Evolutionary conservation across 2,797 vertebrate species (phyloP), one percentile per base, ranked within the genome.

Genomic region (Pangasius macronema): DNA sequence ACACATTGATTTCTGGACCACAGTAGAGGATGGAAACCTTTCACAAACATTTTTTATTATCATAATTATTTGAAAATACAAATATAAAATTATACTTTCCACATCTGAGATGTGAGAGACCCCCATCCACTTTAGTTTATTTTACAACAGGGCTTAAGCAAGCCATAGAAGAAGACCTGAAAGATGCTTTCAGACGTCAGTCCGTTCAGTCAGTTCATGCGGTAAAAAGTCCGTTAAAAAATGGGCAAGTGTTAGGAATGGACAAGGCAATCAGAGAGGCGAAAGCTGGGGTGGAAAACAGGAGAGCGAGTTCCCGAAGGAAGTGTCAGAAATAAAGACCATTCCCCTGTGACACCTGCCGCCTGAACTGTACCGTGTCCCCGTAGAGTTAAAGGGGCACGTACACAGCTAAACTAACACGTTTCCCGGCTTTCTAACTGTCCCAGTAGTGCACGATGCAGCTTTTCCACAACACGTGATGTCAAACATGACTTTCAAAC

Each of bases 41-140:
- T 97, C 97, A 97, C 97, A 97, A 97, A 97, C 97, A 96, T 97
- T 97, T 97, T 92, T 90, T 89, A 92, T 92, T 96, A 96, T 93
- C 89, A 92, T 92, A 91, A 92, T 93, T 92, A 93, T 97, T 97
- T 97, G 97, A 97, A 97, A 97, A 97, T 97, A 97, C 97, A 97
- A 97, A 97, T 97, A 97, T 97, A 97, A 97, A 97, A 97, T 97
- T 97, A 97, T 97, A 97, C 97, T 97, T 97, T 97, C 97, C 97
- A 97, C 96, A 97, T 97, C 96, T 97, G 97, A 95, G 96, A 97
- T 97, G 97, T 97, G 97, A 97, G 97, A 97, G 97, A 97, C 96
- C 96, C 96, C 97, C 97, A 97, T 97, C 97, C 96, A 97, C 95
- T 94, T 96, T 88, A 90, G 84, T 92, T 89, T 96, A 96, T 96